Percentiles rank a stretch among this genome's conserved stretches.
These are phyloP conservation scores for Pterostichus madidus DNA, from an alignment of 2,888 invertebrate genomes.

Conservation along the genomic window DNA sequence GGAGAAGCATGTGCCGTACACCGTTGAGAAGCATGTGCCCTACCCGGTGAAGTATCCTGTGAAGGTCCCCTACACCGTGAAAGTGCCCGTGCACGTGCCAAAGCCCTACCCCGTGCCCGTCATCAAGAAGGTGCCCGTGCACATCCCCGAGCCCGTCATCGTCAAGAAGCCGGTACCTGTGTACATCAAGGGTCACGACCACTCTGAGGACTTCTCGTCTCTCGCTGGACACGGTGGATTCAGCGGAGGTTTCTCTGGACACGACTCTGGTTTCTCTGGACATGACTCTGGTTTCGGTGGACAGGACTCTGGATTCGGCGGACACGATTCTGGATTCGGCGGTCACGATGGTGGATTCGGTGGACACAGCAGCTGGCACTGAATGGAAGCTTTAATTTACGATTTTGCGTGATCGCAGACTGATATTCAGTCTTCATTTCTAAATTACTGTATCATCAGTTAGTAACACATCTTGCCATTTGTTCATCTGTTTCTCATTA, in stretches of 20 bases:
- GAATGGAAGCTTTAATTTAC: conserved; percentile 11
- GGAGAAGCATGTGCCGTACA: conserved; percentile 51
- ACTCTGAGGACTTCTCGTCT: conserved; percentile 4
- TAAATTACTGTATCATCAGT: background rate
- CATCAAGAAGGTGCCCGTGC: conserved; percentile 60
- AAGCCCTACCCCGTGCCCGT: conserved; percentile 59
- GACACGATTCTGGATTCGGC: conserved; percentile 25
- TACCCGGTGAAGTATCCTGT: conserved; percentile 57
- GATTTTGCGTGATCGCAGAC: conserved; percentile 19
- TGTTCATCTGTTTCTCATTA: conserved; percentile 34
- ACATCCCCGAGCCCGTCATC: conserved; percentile 57
- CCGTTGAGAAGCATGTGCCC: conserved; percentile 17
- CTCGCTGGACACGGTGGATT: conserved; percentile 29
- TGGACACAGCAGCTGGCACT: conserved; percentile 16
- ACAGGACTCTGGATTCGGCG: conserved; percentile 19
- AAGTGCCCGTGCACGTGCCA: conserved; percentile 42
- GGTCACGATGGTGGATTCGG: conserved; percentile 33
- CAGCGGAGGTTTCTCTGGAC: conserved; percentile 11
- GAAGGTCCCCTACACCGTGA: conserved; percentile 50
- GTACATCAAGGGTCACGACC: conserved; percentile 55
- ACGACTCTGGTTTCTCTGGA: conserved; percentile 22
- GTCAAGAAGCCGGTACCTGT: conserved; percentile 62
- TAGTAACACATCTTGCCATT: conserved; percentile 13
- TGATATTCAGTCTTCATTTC: conserved; percentile 42
- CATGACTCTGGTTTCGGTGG: conserved; percentile 30